Conservation (phyloP, 2,888 invertebrate species). For the Amphipoea oculea region DNA sequence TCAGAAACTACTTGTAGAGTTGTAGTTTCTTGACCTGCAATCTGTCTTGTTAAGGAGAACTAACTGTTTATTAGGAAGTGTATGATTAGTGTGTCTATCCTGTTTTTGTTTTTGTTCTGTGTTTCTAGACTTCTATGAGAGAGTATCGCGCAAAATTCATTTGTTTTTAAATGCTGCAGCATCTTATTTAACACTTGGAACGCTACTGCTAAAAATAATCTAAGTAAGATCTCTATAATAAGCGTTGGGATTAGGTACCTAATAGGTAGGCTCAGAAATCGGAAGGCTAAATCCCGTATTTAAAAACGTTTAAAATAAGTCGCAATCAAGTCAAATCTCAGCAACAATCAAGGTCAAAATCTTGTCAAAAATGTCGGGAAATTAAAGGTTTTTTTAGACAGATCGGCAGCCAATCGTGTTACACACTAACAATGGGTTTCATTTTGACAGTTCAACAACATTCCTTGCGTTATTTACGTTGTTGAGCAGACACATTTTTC, state of each 20-base stretch:
- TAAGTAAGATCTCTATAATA: too few relatives aligned
- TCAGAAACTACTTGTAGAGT: not conserved
- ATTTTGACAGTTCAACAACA: too few relatives aligned
- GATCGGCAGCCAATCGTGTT: too few relatives aligned
- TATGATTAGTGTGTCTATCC: slow-evolving; percentile 33
- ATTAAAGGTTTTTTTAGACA: not conserved
- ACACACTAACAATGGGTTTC: too few relatives aligned
- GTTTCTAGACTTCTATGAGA: not conserved
- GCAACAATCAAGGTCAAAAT: not conserved
- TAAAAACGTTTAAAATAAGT: not conserved
- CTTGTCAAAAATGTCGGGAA: too few relatives aligned
- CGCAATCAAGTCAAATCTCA: not conserved
- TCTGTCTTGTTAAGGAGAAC: not conserved
- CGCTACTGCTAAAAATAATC: not conserved
- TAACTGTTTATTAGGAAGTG: slow-evolving; percentile 33
- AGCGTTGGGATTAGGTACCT: too few relatives aligned
- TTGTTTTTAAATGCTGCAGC: not conserved
- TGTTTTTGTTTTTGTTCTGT: slow-evolving; percentile 19
- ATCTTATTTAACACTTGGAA: not conserved
- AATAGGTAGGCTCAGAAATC: not conserved
- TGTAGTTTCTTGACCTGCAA: slow-evolving; percentile 28
- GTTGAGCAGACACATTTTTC: too few relatives aligned
- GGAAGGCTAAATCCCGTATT: too few relatives aligned
- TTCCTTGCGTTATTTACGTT: too few relatives aligned
- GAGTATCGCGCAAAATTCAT: not conserved